Evolutionary conservation across 2,797 vertebrate species (phyloP).

Genomic region (Falco cherrug): DNA sequence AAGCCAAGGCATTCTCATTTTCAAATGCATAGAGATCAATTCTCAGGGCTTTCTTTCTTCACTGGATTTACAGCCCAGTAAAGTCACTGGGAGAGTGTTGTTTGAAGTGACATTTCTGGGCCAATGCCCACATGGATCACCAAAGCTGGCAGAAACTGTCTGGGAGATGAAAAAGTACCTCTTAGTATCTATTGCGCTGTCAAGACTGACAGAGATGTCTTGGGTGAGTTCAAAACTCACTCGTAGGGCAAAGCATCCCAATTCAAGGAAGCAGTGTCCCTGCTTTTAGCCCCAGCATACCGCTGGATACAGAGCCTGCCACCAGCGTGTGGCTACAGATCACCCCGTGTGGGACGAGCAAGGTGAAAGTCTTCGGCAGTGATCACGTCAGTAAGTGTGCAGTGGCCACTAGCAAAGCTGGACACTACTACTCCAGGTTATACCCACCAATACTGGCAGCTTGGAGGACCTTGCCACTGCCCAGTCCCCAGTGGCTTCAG

Average conservation of each 20-base stretch:
- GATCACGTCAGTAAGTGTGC: rapidly evolving
- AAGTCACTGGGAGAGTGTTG: background rate
- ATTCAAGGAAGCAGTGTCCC: rapidly evolving
- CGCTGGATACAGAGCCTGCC: background rate
- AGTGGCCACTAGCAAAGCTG: background rate
- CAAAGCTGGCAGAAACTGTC: background rate
- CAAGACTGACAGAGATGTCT: background rate
- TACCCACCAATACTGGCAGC: background rate
- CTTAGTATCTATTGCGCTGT: background rate
- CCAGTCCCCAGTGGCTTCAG: background rate
- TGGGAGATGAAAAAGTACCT: background rate
- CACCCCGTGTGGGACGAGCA: background rate
- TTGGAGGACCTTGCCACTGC: background rate
- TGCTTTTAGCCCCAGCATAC: background rate
- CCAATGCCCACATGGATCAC: background rate
- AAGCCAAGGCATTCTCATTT: background rate
- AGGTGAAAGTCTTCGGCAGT: rapidly evolving
- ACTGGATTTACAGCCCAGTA: background rate
- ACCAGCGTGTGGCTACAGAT: background rate
- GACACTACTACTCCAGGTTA: background rate
- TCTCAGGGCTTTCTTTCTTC: background rate
- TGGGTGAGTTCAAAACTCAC: background rate
- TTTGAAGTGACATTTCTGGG: background rate
- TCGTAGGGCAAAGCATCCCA: background rate
- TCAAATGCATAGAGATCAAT: background rate